phyloP scores from a whole-genome alignment of 2,113 vertebrate genomes.

The Labeo rohita region DNA sequence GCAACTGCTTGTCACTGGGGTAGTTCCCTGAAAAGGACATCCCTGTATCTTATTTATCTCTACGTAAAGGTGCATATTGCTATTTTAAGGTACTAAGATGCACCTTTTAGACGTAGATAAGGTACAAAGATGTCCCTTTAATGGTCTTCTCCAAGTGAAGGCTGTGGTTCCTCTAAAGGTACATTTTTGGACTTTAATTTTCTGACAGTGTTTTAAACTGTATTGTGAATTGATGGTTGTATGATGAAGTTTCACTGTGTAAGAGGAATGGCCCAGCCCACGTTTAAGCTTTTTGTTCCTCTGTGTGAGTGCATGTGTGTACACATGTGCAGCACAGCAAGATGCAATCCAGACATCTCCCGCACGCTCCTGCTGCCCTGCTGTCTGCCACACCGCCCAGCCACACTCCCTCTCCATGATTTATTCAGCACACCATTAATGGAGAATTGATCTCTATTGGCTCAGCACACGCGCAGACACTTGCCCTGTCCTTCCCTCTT shows the following conservation, averaged over 20 bases:
- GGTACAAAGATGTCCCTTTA: neutral
- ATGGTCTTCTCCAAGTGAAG: neutral
- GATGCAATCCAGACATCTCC: slow-evolving; percentile 59
- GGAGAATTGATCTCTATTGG: slow-evolving; percentile 69
- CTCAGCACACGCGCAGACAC: slow-evolving; percentile 58
- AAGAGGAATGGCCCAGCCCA: neutral
- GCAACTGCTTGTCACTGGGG: neutral
- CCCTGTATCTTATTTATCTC: neutral
- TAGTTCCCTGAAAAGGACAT: neutral
- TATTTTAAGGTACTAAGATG: neutral
- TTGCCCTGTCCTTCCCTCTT: slow-evolving; percentile 55
- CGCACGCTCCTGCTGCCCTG: slow-evolving; percentile 55
- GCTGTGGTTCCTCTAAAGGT: neutral
- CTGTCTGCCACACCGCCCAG: slow-evolving; percentile 60
- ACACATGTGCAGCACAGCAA: slow-evolving; percentile 22
- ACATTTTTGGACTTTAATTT: neutral
- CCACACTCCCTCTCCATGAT: slow-evolving; percentile 65
- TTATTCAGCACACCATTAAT: slow-evolving; percentile 75
- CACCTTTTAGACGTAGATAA: neutral
- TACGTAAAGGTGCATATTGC: neutral
- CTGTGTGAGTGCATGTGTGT: slow-evolving; percentile 1
- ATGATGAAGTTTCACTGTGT: neutral
- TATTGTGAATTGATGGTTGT: neutral
- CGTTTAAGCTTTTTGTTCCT: neutral
- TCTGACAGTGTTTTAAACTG: neutral